Percentiles rank a stretch among this genome's conserved stretches.
Evolutionary conservation across 2,113 vertebrate genomes (phyloP).

Genomic region (Ceyx margarethae): DNA sequence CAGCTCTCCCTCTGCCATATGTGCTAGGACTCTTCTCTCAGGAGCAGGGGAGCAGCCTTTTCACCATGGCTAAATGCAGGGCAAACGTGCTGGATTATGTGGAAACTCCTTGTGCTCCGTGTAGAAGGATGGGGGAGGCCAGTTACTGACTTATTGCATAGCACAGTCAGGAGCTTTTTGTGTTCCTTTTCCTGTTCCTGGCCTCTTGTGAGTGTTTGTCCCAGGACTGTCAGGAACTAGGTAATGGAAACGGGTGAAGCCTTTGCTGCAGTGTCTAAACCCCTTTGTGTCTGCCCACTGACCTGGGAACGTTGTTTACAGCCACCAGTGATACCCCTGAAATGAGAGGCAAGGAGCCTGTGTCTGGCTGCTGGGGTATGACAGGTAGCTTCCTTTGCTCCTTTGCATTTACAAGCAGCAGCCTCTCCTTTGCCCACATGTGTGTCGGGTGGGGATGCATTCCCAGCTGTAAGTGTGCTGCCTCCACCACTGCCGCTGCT

Average conservation of each 20-base stretch:
- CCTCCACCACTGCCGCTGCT: constrained; percentile 14
- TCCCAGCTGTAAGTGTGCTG: background rate
- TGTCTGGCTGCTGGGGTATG: background rate
- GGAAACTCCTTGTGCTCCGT: too few relatives aligned
- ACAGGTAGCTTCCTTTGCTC: background rate
- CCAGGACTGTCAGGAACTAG: background rate
- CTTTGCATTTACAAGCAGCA: background rate
- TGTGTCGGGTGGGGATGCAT: background rate
- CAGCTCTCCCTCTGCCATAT: background rate
- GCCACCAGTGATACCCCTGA: background rate
- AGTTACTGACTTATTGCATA: background rate
- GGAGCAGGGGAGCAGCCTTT: background rate
- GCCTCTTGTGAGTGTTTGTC: background rate
- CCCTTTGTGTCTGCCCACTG: background rate
- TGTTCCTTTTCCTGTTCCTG: background rate
- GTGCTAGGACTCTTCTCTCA: background rate
- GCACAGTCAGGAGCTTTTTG: background rate
- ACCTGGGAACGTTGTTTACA: background rate
- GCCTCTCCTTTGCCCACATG: background rate
- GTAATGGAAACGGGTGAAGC: background rate
- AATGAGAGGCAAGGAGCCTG: background rate
- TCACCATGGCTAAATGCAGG: background rate
- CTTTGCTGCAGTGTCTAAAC: background rate
- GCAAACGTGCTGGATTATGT: background rate
- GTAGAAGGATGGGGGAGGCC: background rate